A percentile compares a stretch with the other conserved stretches of the same genome.
Evolutionary conservation across 2,888 invertebrate genomes (phyloP).

Genomic region (Blastobasis adustella): DNA sequence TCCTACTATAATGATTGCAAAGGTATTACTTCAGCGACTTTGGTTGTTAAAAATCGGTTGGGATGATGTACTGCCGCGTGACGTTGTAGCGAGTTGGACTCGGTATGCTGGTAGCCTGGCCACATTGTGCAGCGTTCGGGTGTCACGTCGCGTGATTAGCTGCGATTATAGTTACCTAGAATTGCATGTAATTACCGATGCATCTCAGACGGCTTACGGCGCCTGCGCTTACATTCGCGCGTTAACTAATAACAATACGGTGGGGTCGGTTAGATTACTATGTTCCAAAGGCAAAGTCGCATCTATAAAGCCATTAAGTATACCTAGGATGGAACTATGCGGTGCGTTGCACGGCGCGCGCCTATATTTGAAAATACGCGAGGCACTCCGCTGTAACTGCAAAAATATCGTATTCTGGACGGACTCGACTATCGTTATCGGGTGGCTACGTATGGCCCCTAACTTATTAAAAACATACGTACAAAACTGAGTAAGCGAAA

Average conservation of each 20-base stretch:
- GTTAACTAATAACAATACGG: background rate
- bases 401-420: slow-evolving; percentile 7
- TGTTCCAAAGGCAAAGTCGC: slow-evolving; percentile 17
- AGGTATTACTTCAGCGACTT: slow-evolving; percentile 11
- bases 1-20: slow-evolving; percentile 9
- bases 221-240: slow-evolving; percentile 16
- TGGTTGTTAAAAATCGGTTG: slow-evolving; percentile 11
- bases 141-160: slow-evolving; percentile 10
- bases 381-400: slow-evolving; percentile 2
- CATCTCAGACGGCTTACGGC: slow-evolving; percentile 13
- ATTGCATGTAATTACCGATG: slow-evolving; percentile 17
- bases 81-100: background rate
- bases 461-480: slow-evolving; percentile 10
- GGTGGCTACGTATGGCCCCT: slow-evolving; percentile 7
- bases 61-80: slow-evolving; percentile 2
- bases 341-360: slow-evolving; percentile 15
- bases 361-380: slow-evolving; percentile 7
- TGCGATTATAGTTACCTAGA: slow-evolving; percentile 1
- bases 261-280: slow-evolving; percentile 6
- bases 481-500: slow-evolving; percentile 4
- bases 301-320: slow-evolving; percentile 12
- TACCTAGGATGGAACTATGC: slow-evolving; percentile 18
- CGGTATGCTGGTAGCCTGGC: background rate
- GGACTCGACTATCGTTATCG: slow-evolving; percentile 10
- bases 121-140: background rate